phyloP scores from a whole-genome alignment of 2,797 vertebrate genomes.

The Sebastes taczanowskii region DNA sequence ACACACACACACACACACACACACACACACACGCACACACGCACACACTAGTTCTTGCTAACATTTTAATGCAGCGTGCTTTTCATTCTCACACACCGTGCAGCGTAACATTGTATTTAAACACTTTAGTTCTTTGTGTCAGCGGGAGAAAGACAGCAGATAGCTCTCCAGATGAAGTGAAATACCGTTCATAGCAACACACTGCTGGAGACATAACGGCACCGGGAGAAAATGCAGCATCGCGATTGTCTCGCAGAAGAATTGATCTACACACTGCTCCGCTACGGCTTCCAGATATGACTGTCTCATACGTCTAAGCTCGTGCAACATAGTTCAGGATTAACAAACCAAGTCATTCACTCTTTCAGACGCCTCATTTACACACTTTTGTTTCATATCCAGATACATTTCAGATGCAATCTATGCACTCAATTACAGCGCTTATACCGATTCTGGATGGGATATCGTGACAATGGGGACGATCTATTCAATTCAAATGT shows the following conservation, averaged over 20 bases:
- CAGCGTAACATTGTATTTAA: neutral
- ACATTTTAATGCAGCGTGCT: neutral
- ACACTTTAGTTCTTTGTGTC: neutral
- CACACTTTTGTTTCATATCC: neutral
- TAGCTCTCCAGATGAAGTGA: neutral
- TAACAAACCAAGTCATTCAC: neutral
- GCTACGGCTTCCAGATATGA: neutral
- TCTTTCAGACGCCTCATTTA: neutral
- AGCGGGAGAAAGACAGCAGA: neutral
- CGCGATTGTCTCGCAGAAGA: neutral
- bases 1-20: neutral
- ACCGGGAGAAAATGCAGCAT: neutral
- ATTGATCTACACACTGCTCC: neutral
- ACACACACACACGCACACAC: neutral
- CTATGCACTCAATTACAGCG: fast-evolving
- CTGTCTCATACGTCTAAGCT: neutral
- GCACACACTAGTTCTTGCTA: neutral
- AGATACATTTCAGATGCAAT: neutral
- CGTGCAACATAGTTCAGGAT: neutral
- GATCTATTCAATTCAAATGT: too few species aligned
- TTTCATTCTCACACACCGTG: neutral
- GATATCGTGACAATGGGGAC: too few species aligned
- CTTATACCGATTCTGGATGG: too few species aligned
- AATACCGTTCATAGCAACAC: neutral
- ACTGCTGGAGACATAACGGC: neutral